Conservation (phyloP, 2,888 invertebrate genomes). For the Catonia carolina region DNA sequence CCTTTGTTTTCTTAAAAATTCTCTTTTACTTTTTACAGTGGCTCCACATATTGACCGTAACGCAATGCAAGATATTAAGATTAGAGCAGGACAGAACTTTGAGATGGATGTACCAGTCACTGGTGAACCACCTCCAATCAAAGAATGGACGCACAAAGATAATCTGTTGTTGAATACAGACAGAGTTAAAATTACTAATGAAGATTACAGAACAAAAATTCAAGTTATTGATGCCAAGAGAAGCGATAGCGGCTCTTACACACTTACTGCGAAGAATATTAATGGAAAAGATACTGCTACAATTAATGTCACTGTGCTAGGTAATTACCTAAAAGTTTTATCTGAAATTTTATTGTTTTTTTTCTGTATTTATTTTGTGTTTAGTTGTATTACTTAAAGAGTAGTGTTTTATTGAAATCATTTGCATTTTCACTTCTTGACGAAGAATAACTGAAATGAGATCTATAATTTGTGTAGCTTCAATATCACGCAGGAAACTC, state of each 20-base stretch:
- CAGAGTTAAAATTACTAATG: slow-evolving; percentile 73
- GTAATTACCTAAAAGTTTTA: no score
- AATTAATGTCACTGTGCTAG: slow-evolving; percentile 67
- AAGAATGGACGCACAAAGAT: slow-evolving; percentile 82
- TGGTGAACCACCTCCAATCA: slow-evolving; percentile 86
- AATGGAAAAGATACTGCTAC: slow-evolving; percentile 82
- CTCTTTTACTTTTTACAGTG: slow-evolving; percentile 48
- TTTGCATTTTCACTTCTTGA: no score
- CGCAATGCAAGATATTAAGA: slow-evolving; percentile 81
- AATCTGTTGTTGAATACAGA: slow-evolving; percentile 66
- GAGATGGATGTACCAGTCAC: slow-evolving; percentile 87
- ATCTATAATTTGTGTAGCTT: no score
- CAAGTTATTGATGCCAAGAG: slow-evolving; percentile 78
- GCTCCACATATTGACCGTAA: slow-evolving; percentile 92
- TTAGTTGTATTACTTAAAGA: no score
- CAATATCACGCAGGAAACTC: no score
- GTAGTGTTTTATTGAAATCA: no score
- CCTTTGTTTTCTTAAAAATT: no score
- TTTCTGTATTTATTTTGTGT: no score
- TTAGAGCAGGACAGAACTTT: slow-evolving; percentile 82
- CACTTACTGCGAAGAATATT: slow-evolving; percentile 74
- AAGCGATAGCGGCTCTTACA: slow-evolving; percentile 76
- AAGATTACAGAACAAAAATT: slow-evolving; percentile 78
- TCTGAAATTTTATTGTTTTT: no score
- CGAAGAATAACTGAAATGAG: no score